Evolutionary conservation across 2,888 invertebrate species (phyloP).

Genomic region (Bunonema sp.): DNA sequence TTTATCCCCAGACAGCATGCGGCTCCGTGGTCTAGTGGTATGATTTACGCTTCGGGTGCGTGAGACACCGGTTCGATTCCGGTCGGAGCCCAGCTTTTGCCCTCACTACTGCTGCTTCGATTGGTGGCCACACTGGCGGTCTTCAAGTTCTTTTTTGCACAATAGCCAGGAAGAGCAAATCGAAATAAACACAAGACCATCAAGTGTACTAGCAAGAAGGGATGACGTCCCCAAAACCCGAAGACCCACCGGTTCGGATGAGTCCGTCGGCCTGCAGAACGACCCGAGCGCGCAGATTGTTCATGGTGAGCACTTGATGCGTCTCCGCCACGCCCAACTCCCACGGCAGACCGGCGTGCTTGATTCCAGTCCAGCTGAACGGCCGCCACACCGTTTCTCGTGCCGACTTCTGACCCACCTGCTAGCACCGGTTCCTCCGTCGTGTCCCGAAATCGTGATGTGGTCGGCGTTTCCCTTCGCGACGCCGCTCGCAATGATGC

Average conservation of each 20-base stretch:
- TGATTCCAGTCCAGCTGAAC: conserved; percentile 82
- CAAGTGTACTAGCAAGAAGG: too few species aligned
- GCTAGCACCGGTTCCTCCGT: conserved; percentile 87
- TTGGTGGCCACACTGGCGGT: too few species aligned
- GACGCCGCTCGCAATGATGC: conserved; percentile 94
- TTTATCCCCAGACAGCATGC: too few species aligned
- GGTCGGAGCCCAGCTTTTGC: too few species aligned
- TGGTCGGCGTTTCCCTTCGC: conserved; percentile 94
- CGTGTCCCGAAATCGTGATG: conserved; percentile 93
- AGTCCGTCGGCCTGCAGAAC: conserved; percentile 91
- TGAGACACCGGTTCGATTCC: too few species aligned
- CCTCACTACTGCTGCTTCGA: too few species aligned
- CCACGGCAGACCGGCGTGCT: conserved; percentile 91
- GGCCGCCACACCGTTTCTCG: neutral
- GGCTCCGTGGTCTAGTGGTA: too few species aligned
- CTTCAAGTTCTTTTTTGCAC: too few species aligned
- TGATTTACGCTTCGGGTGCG: too few species aligned
- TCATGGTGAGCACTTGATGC: conserved; percentile 61
- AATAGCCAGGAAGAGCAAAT: too few species aligned
- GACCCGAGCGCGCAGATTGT: conserved; percentile 61
- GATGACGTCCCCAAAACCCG: too few species aligned
- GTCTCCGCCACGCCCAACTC: conserved; percentile 94
- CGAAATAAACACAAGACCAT: too few species aligned
- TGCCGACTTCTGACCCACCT: conserved; percentile 5
- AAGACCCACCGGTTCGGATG: conserved; percentile 61